Evolutionary conservation across 2,888 invertebrate species (phyloP), one percentile per base, ranked within the genome.

Genomic region (Metallyticus violacea): DNA sequence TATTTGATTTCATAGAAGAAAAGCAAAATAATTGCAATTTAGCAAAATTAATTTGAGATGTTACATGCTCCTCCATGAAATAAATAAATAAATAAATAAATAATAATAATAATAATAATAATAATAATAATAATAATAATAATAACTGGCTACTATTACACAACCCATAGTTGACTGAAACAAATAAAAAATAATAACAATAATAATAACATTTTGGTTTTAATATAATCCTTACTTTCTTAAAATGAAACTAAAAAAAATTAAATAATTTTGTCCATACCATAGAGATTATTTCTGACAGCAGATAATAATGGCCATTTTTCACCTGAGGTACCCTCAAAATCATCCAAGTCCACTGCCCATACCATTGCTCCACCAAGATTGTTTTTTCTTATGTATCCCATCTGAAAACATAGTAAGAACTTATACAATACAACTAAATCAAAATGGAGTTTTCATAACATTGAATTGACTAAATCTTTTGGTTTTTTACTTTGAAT

Each of bases 271-370:
- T 5, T 76, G 6, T 26, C 27, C 88, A 85, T 92, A 94, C 94
- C 94, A 90, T 93, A 93, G 1, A 94, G 90, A 88, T 93, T 92
- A 26, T 92, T 92, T 30, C 93, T 93, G 79, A 95, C 94, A 0
- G 95, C 93, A 79, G 93, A 93, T n/a, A 96, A 90, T 88, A 96
- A 92, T 0, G 96, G 96, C 93, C 95, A 96, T 26, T 94, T 94
- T 85, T 93, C 93, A 3, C 95, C 95, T 90, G 97, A 96, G n/a
- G 96, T 93, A 25, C 96, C 96, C 89, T 93, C 93, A 90, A 96
- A 96, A 90, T 97, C 97, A 88, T 97, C 97, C 91, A 96, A 92
- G 90, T 97, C 97, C 30, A 95, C 92, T 0, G 96, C 93, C 93
- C 94, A 95, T 0, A 95, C 93, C 77, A 95, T 95, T 2, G 95